These are phyloP conservation scores for Takifugu ocellatus DNA, from an alignment of 2,797 vertebrate species.

Conservation along the genomic window DNA sequence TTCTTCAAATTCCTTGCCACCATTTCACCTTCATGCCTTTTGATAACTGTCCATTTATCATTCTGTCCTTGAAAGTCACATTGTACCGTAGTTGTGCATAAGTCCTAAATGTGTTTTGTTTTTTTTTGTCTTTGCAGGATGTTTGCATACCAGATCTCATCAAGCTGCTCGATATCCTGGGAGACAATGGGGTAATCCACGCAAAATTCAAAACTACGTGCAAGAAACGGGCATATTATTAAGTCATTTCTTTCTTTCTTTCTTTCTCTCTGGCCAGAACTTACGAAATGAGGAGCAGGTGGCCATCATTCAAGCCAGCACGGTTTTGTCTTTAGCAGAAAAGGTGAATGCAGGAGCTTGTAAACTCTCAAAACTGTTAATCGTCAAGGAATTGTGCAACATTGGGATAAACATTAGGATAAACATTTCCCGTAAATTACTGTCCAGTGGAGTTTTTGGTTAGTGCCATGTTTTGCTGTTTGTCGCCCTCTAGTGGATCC, in stretches of 20 bases:
- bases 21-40: too few species aligned
- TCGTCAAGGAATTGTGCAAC: too few species aligned
- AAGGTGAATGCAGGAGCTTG: constrained; percentile 78
- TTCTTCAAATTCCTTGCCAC: too few species aligned
- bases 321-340: constrained; percentile 94
- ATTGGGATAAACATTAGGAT: too few species aligned
- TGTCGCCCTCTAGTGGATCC: constrained; percentile 87
- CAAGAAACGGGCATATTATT: neutral
- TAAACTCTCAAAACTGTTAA: too few species aligned
- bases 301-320: constrained; percentile 98
- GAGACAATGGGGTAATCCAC: constrained; percentile 92
- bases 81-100: too few species aligned
- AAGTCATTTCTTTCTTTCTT: accelerated
- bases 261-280: constrained; percentile 75
- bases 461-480: constrained; percentile 20
- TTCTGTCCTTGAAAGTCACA: too few species aligned
- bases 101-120: too few species aligned
- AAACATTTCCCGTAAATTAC: too few species aligned
- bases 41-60: too few species aligned
- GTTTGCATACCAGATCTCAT: constrained; percentile 98
- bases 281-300: constrained; percentile 98
- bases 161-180: constrained; percentile 95
- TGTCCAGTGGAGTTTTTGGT: too few species aligned
- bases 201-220: neutral
- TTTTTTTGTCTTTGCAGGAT: constrained; percentile 73